Evolutionary conservation across 2,888 invertebrate genomes (phyloP), one percentile per base, ranked within the genome.

Genomic region (Watsonalla cultraria): DNA sequence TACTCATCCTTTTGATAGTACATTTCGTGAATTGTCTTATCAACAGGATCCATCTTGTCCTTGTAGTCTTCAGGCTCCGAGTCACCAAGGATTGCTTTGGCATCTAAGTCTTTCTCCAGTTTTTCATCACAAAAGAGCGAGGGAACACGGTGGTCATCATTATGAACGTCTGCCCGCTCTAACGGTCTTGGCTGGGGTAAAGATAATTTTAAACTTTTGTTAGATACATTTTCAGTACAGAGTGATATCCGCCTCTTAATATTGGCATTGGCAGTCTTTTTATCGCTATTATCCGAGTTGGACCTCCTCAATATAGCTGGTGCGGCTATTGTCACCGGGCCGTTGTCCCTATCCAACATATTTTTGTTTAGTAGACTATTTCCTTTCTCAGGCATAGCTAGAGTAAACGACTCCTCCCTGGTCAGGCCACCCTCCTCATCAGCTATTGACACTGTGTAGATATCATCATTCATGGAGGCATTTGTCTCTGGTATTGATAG

Each of bases 51-150:
- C 58, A 76, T 83, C 35, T 58, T 54, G 2, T 84, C 79, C 57
- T 80, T 86, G 59, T 77, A 86, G 14, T 89, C 87, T 42, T 89
- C 89, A 24, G 60, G 61, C 47, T 90, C 88, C 2, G 84, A 86
- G 54, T 88, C 88, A 5, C 71, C 80, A 5, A 82, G 57, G 46
- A 70, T 75, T 2, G 59, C 76, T 70, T 84, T 86, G 45, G 80
- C 66, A 42, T 90, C 87, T 49, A 85, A 70, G 55, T 90, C 90
- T 63, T 84, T 89, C 55, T 91, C 91, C 6, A 92, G 64, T 60
- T 91, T 85, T 62, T 92, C 92, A 59, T 91, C 88, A 64, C 92
- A 92, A 63, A 91, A 90, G 46, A 92, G 64, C 5, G 90, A 91
- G 1, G 91, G 88, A 13, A 91, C 88, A n/a, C 86, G 81, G 59